Evolutionary conservation across 1,140 invertebrate species (phyloP).

Genomic region (Drosophila melanica): DNA sequence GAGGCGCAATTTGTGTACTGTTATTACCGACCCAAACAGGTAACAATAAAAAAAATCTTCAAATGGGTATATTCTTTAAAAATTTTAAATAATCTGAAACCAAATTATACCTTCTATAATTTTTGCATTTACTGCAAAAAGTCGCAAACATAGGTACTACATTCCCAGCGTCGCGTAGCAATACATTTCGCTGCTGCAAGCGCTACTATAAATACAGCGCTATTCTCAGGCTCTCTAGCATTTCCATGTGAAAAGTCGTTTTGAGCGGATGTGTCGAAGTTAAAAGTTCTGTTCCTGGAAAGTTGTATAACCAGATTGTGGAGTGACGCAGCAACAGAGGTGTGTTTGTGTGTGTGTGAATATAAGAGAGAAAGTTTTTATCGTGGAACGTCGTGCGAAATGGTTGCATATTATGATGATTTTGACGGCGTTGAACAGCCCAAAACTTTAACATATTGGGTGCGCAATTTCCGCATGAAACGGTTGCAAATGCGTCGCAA

Average conservation of each 20-base stretch:
- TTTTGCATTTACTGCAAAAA: slow-evolving; percentile 16
- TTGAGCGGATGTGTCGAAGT: slow-evolving; percentile 19
- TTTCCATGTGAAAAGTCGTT: slow-evolving; percentile 20
- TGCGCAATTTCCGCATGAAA: slow-evolving; percentile 80
- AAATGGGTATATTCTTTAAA: background rate
- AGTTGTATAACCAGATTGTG: slow-evolving; percentile 31
- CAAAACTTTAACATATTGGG: slow-evolving; percentile 79
- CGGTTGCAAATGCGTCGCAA: slow-evolving; percentile 83
- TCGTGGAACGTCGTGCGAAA: slow-evolving; percentile 40
- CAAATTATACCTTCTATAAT: background rate
- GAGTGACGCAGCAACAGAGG: slow-evolving; percentile 50
- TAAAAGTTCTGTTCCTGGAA: slow-evolving; percentile 27
- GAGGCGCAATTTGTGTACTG: slow-evolving; percentile 28
- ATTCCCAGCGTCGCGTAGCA: slow-evolving; percentile 31
- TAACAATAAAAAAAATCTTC: background rate
- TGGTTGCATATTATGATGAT: slow-evolving; percentile 65
- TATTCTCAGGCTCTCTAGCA: slow-evolving; percentile 23
- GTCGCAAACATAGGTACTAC: slow-evolving; percentile 25
- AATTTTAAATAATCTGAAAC: background rate
- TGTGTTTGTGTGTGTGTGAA: slow-evolving; percentile 64
- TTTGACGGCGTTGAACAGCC: slow-evolving; percentile 58
- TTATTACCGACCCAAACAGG: slow-evolving; percentile 4
- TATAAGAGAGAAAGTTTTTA: slow-evolving; percentile 45
- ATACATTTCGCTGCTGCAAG: slow-evolving; percentile 39
- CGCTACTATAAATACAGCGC: slow-evolving; percentile 33